phyloP scores from a whole-genome alignment of 1,140 invertebrate genomes.

The Hypsibius dujardini region DNA sequence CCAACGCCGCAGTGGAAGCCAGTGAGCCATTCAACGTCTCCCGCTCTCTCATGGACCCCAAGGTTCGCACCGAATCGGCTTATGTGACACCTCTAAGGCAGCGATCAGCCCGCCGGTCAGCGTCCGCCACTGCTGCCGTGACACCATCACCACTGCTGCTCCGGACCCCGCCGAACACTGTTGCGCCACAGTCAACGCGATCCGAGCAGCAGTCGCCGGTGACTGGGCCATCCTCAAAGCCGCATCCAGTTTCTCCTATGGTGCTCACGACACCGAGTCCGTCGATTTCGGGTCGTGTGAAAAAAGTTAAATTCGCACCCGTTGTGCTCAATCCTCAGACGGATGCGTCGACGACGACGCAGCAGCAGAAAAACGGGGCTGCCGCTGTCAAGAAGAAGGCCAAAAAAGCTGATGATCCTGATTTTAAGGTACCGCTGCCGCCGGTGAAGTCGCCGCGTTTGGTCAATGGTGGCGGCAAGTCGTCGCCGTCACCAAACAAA shows the following conservation, averaged over 20 bases:
- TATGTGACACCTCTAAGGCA: too few species aligned
- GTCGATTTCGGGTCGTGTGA: too few species aligned
- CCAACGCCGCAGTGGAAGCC: constrained; percentile 30
- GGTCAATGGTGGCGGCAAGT: not conserved
- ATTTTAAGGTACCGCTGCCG: not conserved
- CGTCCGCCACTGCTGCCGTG: too few species aligned
- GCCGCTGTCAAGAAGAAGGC: not conserved
- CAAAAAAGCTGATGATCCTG: not conserved
- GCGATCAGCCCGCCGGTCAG: too few species aligned
- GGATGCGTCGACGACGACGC: not conserved
- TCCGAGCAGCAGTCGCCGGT: not conserved
- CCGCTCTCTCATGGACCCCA: not conserved
- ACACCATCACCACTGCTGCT: too few species aligned
- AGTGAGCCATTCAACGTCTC: constrained; percentile 19
- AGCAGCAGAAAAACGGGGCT: not conserved
- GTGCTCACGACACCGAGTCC: not conserved
- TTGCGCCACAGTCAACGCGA: constrained; percentile 3
- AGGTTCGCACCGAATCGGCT: not conserved
- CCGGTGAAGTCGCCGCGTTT: not conserved
- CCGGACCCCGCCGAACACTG: not conserved
- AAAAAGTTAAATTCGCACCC: too few species aligned
- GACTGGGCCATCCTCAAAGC: not conserved
- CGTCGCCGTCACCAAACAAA: not conserved
- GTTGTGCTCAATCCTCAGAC: not conserved
- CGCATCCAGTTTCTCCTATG: not conserved